Evolutionary conservation across 2,888 invertebrate genomes (phyloP), one percentile per base, ranked within the genome.

Genomic region (Theretra japonica): DNA sequence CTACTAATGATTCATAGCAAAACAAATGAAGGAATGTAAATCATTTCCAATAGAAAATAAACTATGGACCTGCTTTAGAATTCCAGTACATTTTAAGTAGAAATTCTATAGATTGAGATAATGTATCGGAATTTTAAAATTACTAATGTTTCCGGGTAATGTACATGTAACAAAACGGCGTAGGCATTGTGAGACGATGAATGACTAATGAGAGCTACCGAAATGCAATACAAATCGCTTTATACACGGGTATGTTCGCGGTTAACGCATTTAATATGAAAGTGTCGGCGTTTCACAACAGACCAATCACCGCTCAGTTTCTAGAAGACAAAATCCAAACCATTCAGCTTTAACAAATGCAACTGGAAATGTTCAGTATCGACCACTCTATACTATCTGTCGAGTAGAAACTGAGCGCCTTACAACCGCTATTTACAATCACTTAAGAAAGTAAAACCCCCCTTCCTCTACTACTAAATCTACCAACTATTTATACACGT

Each of bases 401-500:
- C 65, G 41, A 41, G 65, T 65, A 65, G 48, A 65, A 65, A 65
- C 65, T 65, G 65, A 65, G 65, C 65, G 65, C 33, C 15, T 48
- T 48, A 65, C 65, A 75, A 80, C 75, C 79, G 78, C 81, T 82
- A 85, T 84, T 82, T 82, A 87, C 83, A 86, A 80, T 75, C 77
- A 77, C 75, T 76, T 75, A 72, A 73, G 73, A 78, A 77, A 77
- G 75, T 77, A 78, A 79, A 79, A 77, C 76, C 78, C 76, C 76
- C 78, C 79, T 75, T 77, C 77, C 76, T 76, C 80, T 72, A 81
- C 76, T 81, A 74, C 78, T 74, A 76, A 79, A 76, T 74, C 76
- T 79, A 75, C 70, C 76, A 79, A 77, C 75, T 80, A 82, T 85
- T 82, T 88, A 81, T 83, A 87, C 84, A 86, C 73, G 77, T 78